A percentile compares a stretch with the other conserved stretches of the same genome.
Evolutionary conservation across 2,113 vertebrate genomes (phyloP).

Genomic region (Tonatia bakeri): DNA sequence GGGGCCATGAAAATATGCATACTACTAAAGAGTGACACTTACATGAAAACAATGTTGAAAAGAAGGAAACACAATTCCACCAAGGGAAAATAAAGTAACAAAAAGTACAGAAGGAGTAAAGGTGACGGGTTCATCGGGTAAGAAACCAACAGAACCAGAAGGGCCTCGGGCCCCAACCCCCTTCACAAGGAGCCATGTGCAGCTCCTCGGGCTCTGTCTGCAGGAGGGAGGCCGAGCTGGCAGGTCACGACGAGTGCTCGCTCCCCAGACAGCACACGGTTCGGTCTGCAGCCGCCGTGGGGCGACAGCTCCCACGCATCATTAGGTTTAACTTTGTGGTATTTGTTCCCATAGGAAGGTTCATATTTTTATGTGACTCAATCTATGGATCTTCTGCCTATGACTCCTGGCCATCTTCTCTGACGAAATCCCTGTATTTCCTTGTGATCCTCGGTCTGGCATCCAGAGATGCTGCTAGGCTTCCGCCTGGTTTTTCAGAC

Average conservation of each 20-base stretch:
- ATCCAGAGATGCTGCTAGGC: neutral
- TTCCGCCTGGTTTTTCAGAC: neutral
- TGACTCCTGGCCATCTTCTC: neutral
- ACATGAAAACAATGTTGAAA: neutral
- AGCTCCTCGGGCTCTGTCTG: neutral
- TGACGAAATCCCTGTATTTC: neutral
- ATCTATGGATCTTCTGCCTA: neutral
- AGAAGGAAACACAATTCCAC: neutral
- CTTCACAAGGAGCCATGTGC: neutral
- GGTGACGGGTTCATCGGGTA: rapidly evolving
- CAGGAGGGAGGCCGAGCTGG: neutral
- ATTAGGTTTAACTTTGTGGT: neutral
- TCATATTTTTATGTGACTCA: neutral
- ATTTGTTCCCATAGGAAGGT: neutral
- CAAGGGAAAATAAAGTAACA: neutral
- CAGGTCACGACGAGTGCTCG: neutral
- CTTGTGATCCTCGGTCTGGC: neutral
- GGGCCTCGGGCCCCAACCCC: neutral
- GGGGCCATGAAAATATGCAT: neutral
- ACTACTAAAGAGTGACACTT: neutral
- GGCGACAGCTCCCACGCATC: too few species aligned
- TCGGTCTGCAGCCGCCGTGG: neutral
- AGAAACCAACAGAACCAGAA: neutral
- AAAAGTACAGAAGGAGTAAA: neutral
- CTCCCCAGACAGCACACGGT: neutral